Percentiles rank a stretch among this genome's conserved stretches.
phyloP scores from a whole-genome alignment of 2,113 vertebrate genomes.

The Prochilodus magdalenae region DNA sequence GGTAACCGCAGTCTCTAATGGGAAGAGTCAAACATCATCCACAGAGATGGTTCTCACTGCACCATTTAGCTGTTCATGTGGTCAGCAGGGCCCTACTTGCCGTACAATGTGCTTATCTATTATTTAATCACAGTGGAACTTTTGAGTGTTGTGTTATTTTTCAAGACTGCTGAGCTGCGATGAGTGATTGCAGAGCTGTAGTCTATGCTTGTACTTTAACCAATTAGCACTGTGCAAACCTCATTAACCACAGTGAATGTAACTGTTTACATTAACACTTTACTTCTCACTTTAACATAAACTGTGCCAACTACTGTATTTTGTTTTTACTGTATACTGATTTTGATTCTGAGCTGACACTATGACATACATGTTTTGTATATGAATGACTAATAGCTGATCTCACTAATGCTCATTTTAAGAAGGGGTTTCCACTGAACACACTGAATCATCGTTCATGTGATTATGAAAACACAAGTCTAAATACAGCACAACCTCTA shows the following conservation, averaged over 20 bases:
- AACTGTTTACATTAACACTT: no score
- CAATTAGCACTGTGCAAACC: no score
- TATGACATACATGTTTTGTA: no score
- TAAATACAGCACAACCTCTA: slow-evolving; percentile 1
- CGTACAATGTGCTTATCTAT: no score
- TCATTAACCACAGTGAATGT: no score
- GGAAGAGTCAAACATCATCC: slow-evolving; percentile 1
- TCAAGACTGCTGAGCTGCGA: not conserved
- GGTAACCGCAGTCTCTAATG: not conserved
- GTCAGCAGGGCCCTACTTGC: no score
- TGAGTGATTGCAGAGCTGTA: not conserved
- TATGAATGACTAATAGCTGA: not conserved
- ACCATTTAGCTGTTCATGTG: not conserved
- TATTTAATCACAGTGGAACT: no score
- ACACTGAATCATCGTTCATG: not conserved
- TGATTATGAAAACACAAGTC: not conserved
- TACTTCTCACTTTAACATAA: no score
- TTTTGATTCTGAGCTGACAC: no score
- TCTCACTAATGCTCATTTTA: not conserved
- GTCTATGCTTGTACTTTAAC: no score
- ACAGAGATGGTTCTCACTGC: not conserved
- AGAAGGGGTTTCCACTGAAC: not conserved
- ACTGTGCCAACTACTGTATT: no score
- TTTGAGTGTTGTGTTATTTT: not conserved
- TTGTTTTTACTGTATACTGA: no score